Percentiles rank a stretch among this genome's conserved stretches.
Conservation (phyloP, 2,113 vertebrate genomes). For the Rhinoptilus africanus region DNA sequence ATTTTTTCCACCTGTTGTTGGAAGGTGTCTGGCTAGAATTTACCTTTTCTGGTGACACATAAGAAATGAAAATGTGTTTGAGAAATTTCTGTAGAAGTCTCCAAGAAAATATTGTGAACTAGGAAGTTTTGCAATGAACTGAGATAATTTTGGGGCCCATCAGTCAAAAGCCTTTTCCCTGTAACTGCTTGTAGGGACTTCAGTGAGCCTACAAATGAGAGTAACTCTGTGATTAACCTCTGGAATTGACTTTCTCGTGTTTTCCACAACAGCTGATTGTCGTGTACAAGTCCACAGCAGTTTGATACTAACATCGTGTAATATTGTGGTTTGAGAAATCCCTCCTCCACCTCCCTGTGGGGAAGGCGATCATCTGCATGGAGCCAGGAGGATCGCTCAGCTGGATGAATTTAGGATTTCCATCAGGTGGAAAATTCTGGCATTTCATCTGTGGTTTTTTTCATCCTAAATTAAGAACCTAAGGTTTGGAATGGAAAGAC, state of each 20-base stretch:
- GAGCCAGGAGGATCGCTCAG: neutral
- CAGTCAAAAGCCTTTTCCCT: neutral
- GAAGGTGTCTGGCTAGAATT: neutral
- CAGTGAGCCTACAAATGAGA: neutral
- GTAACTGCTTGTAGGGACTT: accelerated
- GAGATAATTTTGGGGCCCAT: neutral
- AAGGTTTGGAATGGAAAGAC: neutral
- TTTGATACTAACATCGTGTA: neutral
- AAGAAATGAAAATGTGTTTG: neutral
- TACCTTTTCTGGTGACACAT: neutral
- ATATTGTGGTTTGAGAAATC: neutral
- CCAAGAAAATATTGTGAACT: no score
- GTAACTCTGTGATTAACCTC: neutral
- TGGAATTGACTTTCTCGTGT: neutral
- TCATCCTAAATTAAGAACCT: neutral
- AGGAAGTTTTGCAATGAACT: neutral
- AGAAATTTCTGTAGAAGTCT: neutral
- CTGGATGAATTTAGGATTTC: neutral
- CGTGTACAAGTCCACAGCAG: neutral
- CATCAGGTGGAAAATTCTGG: neutral
- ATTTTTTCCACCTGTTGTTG: neutral
- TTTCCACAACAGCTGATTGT: neutral
- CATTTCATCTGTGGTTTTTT: neutral
- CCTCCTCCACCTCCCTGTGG: accelerated
- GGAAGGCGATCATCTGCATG: neutral